Evolutionary conservation across 2,888 invertebrate genomes (phyloP).

Genomic region (Gibbula magus): DNA sequence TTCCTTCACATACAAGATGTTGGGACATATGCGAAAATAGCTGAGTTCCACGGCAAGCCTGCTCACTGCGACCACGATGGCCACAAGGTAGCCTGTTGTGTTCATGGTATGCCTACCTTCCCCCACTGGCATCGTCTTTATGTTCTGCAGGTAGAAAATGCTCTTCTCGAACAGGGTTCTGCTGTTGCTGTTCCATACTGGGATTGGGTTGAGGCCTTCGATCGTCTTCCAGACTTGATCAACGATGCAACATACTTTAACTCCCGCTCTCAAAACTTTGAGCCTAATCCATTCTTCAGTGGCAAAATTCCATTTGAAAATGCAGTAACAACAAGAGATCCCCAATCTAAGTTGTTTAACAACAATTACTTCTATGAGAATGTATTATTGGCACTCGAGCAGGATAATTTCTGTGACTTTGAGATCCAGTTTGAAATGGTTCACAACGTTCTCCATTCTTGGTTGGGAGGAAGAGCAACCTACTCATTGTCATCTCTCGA

Average conservation of each 20-base stretch:
- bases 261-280: conserved; percentile 35
- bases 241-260: conserved; percentile 43
- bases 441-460: conserved; percentile 41
- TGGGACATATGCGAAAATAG: conserved; percentile 39
- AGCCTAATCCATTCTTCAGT: conserved; percentile 40
- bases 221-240: conserved; percentile 34
- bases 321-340: conserved; percentile 30
- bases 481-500: conserved; percentile 40
- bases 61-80: conserved; percentile 36
- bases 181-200: conserved; percentile 44
- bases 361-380: conserved; percentile 30
- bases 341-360: conserved; percentile 31
- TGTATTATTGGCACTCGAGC: conserved; percentile 30
- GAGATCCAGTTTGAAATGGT: conserved; percentile 32
- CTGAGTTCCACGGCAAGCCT: conserved; percentile 47
- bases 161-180: conserved; percentile 40
- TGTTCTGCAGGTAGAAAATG: conserved; percentile 43
- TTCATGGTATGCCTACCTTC: conserved; percentile 46
- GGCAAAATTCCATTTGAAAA: conserved; percentile 30
- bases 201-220: conserved; percentile 42
- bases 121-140: conserved; percentile 45
- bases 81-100: conserved; percentile 36
- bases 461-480: conserved; percentile 40
- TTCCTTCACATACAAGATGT: conserved; percentile 41
- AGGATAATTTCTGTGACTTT: conserved; percentile 37